phyloP scores from a whole-genome alignment of 2,797 vertebrate species.

The Crocodylus rhombifer region DNA sequence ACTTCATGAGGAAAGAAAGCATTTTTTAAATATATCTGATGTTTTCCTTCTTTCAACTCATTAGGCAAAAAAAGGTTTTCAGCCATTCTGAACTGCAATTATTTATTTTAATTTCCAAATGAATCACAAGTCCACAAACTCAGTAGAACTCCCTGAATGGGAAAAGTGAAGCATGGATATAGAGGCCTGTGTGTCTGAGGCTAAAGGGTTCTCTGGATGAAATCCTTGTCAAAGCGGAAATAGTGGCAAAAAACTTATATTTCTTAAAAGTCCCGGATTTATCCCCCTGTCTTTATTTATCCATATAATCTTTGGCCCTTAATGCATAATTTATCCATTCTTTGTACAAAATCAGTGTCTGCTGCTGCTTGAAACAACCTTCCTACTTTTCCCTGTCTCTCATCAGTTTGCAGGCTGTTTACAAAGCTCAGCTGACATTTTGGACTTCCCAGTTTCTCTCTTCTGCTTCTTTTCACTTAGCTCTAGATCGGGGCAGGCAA shows the following conservation, averaged over 20 bases:
- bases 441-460: not conserved
- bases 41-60: not conserved
- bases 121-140: not conserved
- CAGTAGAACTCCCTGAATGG: not conserved
- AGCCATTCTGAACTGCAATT: not conserved
- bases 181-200: not conserved
- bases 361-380: accelerated
- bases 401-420: slow-evolving; percentile 9
- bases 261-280: not conserved
- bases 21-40: not conserved
- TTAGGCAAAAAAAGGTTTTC: not conserved
- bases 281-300: not conserved
- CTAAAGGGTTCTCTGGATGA: not conserved
- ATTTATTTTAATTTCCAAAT: not conserved
- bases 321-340: not conserved
- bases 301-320: not conserved
- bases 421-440: not conserved
- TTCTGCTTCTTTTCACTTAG: slow-evolving; percentile 21
- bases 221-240: not conserved
- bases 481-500: not conserved
- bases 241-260: not conserved
- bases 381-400: not conserved
- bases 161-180: not conserved
- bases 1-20: not conserved
- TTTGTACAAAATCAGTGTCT: not conserved